phyloP scores from a whole-genome alignment of 35 echinoderm and acorn worm species.

The Eucidaris tribuloides region DNA sequence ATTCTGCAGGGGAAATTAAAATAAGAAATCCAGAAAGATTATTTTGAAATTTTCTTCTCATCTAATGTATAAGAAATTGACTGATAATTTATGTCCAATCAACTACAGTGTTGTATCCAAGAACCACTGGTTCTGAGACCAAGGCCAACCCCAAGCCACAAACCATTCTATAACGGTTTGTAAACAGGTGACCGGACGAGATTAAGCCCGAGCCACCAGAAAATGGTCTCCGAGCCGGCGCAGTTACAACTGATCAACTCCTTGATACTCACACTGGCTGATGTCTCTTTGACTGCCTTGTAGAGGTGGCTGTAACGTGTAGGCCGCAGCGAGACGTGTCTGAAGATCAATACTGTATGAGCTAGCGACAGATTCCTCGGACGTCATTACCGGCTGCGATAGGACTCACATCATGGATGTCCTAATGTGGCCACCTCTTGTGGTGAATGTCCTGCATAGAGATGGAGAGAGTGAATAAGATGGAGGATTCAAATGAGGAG shows the following conservation, averaged over 20 bases:
- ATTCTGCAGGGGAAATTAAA: no score
- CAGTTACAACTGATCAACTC: neutral
- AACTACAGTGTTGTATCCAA: neutral
- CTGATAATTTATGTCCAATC: no score
- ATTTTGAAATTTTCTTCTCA: no score
- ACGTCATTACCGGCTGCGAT: slow-evolving; percentile 89
- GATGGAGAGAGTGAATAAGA: no score
- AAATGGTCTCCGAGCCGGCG: neutral
- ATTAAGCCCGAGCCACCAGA: neutral
- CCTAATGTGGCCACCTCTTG: slow-evolving; percentile 96
- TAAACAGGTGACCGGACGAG: neutral
- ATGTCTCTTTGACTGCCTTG: slow-evolving; percentile 81
- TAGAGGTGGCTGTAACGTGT: slow-evolving; percentile 93
- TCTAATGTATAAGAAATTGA: no score
- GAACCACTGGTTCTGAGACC: neutral
- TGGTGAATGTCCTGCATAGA: slow-evolving; percentile 63
- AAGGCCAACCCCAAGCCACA: no score
- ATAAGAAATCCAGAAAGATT: no score
- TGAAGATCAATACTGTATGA: slow-evolving; percentile 98
- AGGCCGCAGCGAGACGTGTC: slow-evolving; percentile 70
- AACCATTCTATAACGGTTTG: no score
- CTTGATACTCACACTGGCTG: slow-evolving; percentile 44
- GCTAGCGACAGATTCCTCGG: slow-evolving; percentile 86
- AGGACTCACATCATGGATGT: slow-evolving; percentile 98
- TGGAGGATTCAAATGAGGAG: no score